phyloP scores from a whole-genome alignment of 1,140 invertebrate genomes.

The Hyles euphorbiae region DNA sequence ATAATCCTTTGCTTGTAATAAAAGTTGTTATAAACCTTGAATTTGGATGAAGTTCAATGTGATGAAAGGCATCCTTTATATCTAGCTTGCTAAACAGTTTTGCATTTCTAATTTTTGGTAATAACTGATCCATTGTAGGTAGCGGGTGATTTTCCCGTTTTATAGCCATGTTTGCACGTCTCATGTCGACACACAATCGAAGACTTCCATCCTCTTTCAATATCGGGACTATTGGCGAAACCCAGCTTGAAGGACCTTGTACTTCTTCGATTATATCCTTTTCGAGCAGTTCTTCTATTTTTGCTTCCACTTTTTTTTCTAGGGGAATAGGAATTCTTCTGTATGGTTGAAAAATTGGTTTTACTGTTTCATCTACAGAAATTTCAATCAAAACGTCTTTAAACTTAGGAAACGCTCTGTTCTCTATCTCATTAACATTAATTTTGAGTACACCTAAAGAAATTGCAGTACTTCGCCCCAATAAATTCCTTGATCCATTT shows the following conservation, averaged over 20 bases:
- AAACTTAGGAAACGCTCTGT: constrained; percentile 25
- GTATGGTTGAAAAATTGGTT: constrained; percentile 42
- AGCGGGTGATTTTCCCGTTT: constrained; percentile 42
- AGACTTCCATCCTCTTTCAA: constrained; percentile 43
- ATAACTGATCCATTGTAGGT: constrained; percentile 40
- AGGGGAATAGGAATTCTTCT: constrained; percentile 40
- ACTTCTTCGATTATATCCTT: constrained; percentile 50
- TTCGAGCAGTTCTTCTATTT: constrained; percentile 32
- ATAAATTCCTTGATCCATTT: constrained; percentile 24
- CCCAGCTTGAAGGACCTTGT: constrained; percentile 37
- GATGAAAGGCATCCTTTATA: constrained; percentile 3
- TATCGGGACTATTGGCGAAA: constrained; percentile 49
- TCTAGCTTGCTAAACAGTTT: not conserved
- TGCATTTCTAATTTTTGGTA: constrained; percentile 21
- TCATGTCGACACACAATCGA: constrained; percentile 51
- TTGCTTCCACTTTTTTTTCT: constrained; percentile 26
- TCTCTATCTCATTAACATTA: constrained; percentile 12
- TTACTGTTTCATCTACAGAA: constrained; percentile 29
- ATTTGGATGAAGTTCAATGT: not conserved
- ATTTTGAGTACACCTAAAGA: constrained; percentile 25
- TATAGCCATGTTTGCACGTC: constrained; percentile 45
- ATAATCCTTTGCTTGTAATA: constrained; percentile 17
- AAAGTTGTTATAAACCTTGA: not conserved
- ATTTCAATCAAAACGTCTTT: constrained; percentile 40
- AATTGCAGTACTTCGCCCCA: constrained; percentile 26